A percentile compares a stretch with the other conserved stretches of the same genome.
Conservation (phyloP, 2,797 vertebrate genomes). For the Heliangelus exortis region DNA sequence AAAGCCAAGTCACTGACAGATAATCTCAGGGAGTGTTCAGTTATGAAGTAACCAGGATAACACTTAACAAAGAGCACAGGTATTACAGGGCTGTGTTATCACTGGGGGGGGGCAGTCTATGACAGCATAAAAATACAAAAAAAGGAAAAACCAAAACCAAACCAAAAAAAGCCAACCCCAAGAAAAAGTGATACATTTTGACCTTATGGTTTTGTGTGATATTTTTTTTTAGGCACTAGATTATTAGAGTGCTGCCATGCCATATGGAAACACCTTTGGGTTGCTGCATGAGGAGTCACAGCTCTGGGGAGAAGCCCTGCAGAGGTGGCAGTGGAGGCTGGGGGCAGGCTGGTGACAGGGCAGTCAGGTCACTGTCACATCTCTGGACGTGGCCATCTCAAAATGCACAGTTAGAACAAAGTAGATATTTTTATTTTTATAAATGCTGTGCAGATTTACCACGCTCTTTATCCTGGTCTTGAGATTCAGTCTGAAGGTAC, state of each 20-base stretch:
- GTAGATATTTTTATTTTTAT: neutral
- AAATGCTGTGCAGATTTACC: neutral
- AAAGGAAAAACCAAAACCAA: neutral
- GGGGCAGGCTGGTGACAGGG: neutral
- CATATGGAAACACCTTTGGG: rapidly evolving
- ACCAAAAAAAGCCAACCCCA: rapidly evolving
- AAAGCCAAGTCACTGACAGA: conserved; percentile 22
- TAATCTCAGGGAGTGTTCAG: conserved; percentile 33
- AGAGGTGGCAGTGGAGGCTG: neutral
- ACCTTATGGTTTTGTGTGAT: neutral
- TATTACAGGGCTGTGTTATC: neutral
- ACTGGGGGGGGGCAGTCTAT: neutral
- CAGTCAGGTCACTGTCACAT: neutral
- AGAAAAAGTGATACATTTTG: neutral
- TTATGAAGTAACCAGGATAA: conserved; percentile 33
- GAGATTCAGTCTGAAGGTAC: neutral
- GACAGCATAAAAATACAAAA: neutral
- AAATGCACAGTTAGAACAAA: neutral
- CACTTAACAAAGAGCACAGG: neutral
- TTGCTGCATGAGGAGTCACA: neutral
- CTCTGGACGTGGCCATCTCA: neutral
- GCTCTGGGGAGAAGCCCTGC: rapidly evolving
- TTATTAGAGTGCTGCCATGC: neutral
- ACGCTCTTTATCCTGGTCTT: neutral
- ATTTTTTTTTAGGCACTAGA: neutral